Percentiles rank a stretch among this genome's conserved stretches.
Evolutionary conservation across 2,888 invertebrate genomes (phyloP).

Genomic region (Tiliacea aurago): DNA sequence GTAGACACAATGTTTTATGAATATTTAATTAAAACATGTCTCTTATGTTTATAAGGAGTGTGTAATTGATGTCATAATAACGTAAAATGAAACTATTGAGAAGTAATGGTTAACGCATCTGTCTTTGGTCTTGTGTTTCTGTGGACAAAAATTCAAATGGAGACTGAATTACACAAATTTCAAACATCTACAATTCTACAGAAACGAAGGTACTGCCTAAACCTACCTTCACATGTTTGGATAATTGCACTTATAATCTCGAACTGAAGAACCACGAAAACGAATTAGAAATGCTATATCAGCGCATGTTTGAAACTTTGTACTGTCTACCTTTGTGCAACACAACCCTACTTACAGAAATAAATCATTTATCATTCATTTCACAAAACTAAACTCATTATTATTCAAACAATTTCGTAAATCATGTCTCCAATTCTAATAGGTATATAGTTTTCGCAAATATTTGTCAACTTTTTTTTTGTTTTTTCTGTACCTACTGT

Average conservation of each 20-base stretch:
- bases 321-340: neutral
- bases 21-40: slow-evolving; percentile 4
- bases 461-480: neutral
- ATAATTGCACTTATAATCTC: slow-evolving; percentile 2
- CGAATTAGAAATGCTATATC: neutral
- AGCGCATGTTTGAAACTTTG: neutral
- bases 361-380: slow-evolving; percentile 11
- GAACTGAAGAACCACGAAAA: neutral
- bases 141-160: neutral
- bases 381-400: slow-evolving; percentile 11
- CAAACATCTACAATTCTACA: neutral
- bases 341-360: too few relatives aligned
- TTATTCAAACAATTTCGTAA: slow-evolving; percentile 2
- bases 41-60: slow-evolving; percentile 4
- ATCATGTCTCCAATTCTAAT: neutral
- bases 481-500: too few relatives aligned
- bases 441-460: neutral
- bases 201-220: slow-evolving; percentile 4
- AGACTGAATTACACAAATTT: slow-evolving; percentile 10
- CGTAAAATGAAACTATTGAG: slow-evolving; percentile 8
- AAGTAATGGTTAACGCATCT: slow-evolving; percentile 8
- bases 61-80: slow-evolving; percentile 5
- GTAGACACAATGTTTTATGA: slow-evolving; percentile 2
- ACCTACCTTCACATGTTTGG: neutral
- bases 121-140: neutral